Percentiles rank a stretch among this genome's conserved stretches.
These are phyloP conservation scores for Trinorchestia longiramus DNA, from an alignment of 1,140 invertebrate genomes.

Conservation along the genomic window DNA sequence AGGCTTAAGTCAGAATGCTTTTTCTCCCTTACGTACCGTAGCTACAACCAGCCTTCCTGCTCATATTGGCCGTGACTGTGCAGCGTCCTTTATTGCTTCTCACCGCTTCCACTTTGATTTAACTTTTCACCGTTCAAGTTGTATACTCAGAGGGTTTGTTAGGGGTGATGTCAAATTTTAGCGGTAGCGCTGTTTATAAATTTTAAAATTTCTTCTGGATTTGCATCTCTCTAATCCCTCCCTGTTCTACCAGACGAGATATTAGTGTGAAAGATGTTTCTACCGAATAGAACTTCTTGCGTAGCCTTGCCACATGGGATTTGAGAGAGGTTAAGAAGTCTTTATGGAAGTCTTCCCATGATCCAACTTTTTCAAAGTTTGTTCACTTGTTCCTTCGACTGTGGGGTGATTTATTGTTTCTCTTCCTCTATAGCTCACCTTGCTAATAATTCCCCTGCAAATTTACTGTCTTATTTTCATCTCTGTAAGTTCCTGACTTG, in stretches of 20 bases:
- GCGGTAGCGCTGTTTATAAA: background rate
- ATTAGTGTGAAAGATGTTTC: background rate
- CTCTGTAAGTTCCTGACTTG: background rate
- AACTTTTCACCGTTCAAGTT: background rate
- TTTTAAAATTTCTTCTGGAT: background rate
- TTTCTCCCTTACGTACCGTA: background rate
- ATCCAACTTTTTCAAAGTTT: background rate
- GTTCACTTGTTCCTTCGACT: background rate
- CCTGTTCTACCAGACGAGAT: background rate
- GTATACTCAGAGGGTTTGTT: background rate
- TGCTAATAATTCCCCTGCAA: background rate
- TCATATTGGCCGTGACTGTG: background rate
- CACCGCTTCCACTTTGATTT: background rate
- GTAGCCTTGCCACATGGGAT: background rate
- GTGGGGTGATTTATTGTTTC: background rate
- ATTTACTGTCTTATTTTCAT: background rate
- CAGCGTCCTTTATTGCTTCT: background rate
- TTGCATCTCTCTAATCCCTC: background rate
- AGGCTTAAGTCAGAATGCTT: background rate
- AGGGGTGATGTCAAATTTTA: background rate
- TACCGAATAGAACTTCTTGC: background rate
- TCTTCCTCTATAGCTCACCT: background rate
- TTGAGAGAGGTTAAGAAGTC: background rate
- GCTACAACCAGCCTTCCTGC: background rate
- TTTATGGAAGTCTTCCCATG: background rate